Conservation (phyloP, 2,797 vertebrate genomes). For the Tokudaia muenninki region DNA sequence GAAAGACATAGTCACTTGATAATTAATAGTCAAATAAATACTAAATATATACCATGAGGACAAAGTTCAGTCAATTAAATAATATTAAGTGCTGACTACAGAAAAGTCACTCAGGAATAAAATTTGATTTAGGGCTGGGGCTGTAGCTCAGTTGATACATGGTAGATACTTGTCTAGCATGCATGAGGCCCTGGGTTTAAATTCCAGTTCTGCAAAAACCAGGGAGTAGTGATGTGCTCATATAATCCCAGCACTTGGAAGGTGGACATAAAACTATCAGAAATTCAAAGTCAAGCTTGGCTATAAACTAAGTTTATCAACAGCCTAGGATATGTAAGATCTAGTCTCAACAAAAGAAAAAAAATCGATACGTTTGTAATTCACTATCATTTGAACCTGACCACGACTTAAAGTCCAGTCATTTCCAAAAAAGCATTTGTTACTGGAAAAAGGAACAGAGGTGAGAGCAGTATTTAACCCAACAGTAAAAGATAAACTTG, state of each 20-base stretch:
- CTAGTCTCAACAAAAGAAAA: not conserved
- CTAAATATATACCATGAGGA: not conserved
- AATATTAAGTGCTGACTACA: too few relatives aligned
- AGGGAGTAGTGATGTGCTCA: not conserved
- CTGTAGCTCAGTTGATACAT: not conserved
- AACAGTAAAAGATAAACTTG: not conserved
- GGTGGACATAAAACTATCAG: not conserved
- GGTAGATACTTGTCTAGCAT: not conserved
- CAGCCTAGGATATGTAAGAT: not conserved
- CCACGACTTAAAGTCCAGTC: not conserved
- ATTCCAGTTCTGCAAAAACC: not conserved
- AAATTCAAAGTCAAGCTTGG: not conserved
- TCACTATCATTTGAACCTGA: not conserved
- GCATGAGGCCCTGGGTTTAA: not conserved
- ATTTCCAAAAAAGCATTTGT: not conserved
- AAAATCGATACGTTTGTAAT: not conserved
- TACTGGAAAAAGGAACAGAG: not conserved
- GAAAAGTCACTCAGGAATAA: not conserved
- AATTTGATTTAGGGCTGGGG: too few relatives aligned
- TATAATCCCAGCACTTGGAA: not conserved
- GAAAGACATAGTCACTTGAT: not conserved
- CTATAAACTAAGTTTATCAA: not conserved
- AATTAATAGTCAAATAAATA: not conserved
- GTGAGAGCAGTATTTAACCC: not conserved
- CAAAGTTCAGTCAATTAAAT: not conserved